Evolutionary conservation across 2,797 vertebrate species (phyloP).

Genomic region (Cirrhinus mrigala): DNA sequence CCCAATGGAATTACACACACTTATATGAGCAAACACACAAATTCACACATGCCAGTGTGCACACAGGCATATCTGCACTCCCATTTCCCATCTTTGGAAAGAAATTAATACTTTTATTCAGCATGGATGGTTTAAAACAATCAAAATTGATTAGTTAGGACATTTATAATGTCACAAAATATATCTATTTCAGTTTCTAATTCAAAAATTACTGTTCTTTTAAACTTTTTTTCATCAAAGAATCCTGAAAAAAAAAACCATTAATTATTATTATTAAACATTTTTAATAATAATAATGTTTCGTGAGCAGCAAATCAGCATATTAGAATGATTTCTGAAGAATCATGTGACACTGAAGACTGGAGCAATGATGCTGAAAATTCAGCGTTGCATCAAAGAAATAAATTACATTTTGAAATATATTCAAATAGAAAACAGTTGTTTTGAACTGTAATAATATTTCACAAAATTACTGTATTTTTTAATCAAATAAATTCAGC

Average conservation of each 20-base stretch:
- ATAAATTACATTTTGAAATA: background rate
- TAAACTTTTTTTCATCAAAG: background rate
- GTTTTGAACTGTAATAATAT: background rate
- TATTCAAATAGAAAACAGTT: background rate
- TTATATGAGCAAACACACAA: slow-evolving; percentile 14
- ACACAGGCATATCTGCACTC: background rate
- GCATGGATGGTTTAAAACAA: background rate
- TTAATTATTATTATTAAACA: no score
- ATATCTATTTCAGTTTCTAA: no score
- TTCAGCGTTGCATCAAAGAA: background rate
- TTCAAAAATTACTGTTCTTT: no score
- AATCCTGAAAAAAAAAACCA: no score
- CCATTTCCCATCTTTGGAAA: background rate
- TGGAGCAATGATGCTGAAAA: background rate
- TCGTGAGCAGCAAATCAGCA: no score
- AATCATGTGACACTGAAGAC: no score
- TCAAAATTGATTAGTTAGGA: background rate
- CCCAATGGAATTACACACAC: slow-evolving; percentile 53
- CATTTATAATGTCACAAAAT: background rate
- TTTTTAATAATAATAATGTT: no score
- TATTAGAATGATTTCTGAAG: no score
- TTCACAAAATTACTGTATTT: background rate
- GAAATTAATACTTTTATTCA: background rate
- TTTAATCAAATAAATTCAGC: background rate
- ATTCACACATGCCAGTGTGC: slow-evolving; percentile 8